These are phyloP conservation scores for Betta splendens DNA, from an alignment of 2,797 vertebrate species.

Conservation along the genomic window DNA sequence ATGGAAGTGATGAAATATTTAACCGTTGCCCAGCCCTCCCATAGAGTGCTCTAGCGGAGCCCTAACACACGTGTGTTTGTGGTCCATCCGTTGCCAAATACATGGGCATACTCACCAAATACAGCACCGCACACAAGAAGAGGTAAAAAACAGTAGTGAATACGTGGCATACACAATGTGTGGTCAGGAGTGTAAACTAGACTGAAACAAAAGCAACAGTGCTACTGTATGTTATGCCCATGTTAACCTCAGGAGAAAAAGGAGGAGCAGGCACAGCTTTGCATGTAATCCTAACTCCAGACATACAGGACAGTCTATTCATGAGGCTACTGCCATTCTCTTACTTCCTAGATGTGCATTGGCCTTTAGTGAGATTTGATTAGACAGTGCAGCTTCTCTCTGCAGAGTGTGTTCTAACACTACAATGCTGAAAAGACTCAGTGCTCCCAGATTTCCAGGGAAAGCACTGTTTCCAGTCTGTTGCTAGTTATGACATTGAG, in stretches of 20 bases:
- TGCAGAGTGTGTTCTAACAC: background rate
- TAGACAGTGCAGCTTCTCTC: background rate
- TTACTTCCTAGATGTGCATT: background rate
- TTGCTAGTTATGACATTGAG: background rate
- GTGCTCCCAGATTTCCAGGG: background rate
- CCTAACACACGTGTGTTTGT: conserved; percentile 35
- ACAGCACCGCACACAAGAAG: background rate
- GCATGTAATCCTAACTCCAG: conserved; percentile 10
- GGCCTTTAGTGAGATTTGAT: background rate
- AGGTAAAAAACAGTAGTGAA: conserved; percentile 25
- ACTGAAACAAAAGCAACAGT: conserved; percentile 39
- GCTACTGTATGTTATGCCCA: conserved; percentile 24
- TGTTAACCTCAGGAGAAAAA: conserved; percentile 31
- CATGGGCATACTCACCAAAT: conserved; percentile 68
- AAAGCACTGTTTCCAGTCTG: background rate
- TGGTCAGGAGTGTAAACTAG: conserved; percentile 41
- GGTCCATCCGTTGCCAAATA: conserved; percentile 23
- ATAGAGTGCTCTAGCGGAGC: conserved; percentile 68
- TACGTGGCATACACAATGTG: conserved; percentile 30
- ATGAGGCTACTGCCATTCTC: background rate
- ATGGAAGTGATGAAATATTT: conserved; percentile 85
- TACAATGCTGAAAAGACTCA: background rate
- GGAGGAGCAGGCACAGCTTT: background rate
- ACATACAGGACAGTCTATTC: conserved; percentile 2
- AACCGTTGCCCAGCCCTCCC: conserved; percentile 78